Percentiles rank a stretch among this genome's conserved stretches.
These are phyloP conservation scores for Lydus trimaculatus DNA, from an alignment of 2,888 invertebrate genomes.

Conservation along the genomic window DNA sequence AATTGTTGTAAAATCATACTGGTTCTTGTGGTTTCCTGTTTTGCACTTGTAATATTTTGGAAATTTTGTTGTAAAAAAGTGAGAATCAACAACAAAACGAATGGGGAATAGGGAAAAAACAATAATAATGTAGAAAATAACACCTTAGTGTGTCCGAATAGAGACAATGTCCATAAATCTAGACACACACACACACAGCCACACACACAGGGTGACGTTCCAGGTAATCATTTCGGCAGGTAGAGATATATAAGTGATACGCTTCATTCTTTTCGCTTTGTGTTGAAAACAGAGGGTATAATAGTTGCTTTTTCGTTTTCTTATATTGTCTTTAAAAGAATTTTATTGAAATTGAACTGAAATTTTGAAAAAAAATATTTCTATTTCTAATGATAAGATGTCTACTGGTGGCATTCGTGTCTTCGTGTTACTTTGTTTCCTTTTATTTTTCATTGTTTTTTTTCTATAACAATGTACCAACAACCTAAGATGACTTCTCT, in stretches of 20 bases:
- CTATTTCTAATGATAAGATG: background rate
- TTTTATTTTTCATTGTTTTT: background rate
- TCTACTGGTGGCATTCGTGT: background rate
- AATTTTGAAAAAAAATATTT: background rate
- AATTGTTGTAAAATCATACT: background rate
- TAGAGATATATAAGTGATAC: constrained; percentile 26
- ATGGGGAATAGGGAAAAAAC: background rate
- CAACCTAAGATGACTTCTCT: constrained; percentile 32
- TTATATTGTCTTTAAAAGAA: background rate
- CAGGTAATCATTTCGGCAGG: constrained; percentile 34
- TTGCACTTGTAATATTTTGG: background rate
- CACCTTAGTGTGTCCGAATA: constrained; percentile 13
- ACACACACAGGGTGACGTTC: background rate
- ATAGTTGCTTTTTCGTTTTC: constrained; percentile 13
- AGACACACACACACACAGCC: background rate
- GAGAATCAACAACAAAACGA: background rate
- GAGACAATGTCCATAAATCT: constrained; percentile 20
- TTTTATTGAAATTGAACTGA: background rate
- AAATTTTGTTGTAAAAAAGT: background rate
- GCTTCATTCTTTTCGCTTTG: constrained; percentile 28
- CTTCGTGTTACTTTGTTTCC: background rate
- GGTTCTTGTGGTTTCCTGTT: background rate
- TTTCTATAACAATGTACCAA: background rate
- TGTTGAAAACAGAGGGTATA: constrained; percentile 19
- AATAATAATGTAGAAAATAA: constrained; percentile 16